A percentile compares a stretch with the other conserved stretches of the same genome.
These are phyloP conservation scores for Phoenicopterus ruber DNA, from an alignment of 2,113 vertebrate genomes.

Conservation along the genomic window DNA sequence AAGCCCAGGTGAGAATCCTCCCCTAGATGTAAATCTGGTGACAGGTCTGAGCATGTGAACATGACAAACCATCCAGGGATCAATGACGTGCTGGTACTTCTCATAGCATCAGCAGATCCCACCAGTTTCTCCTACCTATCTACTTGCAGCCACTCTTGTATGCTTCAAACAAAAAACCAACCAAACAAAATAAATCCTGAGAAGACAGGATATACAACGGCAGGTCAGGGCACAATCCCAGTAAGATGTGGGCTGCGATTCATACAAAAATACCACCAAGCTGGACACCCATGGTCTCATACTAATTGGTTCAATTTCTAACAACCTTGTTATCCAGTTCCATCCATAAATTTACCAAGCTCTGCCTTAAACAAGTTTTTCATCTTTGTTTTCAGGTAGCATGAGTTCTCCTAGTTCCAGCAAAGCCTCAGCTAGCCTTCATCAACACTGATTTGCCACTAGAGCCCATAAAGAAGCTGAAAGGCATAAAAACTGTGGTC, in stretches of 20 bases:
- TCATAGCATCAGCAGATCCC: not conserved
- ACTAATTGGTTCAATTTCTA: not conserved
- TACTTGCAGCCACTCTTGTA: not conserved
- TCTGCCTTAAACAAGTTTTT: not conserved
- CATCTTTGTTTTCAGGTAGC: not conserved
- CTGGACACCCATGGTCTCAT: not conserved
- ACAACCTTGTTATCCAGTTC: not conserved
- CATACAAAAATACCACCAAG: not conserved
- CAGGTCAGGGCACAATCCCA: not conserved
- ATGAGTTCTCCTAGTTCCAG: not conserved
- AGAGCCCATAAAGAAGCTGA: not conserved
- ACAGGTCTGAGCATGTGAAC: not conserved
- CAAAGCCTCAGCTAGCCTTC: not conserved
- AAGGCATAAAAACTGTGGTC: not conserved
- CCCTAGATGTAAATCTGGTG: not conserved
- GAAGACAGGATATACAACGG: not conserved
- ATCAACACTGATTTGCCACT: not conserved
- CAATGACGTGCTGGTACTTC: fast-evolving
- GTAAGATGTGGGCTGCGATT: not conserved
- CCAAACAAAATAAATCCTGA: not conserved
- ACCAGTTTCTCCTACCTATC: not conserved
- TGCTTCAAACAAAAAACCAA: not conserved
- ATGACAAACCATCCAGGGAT: not conserved
- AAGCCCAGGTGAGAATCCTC: not conserved
- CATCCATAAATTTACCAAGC: not conserved